Base-by-base conservation (phyloP, 2,888 invertebrate species). In the Dolichopus griseipennis region DNA sequence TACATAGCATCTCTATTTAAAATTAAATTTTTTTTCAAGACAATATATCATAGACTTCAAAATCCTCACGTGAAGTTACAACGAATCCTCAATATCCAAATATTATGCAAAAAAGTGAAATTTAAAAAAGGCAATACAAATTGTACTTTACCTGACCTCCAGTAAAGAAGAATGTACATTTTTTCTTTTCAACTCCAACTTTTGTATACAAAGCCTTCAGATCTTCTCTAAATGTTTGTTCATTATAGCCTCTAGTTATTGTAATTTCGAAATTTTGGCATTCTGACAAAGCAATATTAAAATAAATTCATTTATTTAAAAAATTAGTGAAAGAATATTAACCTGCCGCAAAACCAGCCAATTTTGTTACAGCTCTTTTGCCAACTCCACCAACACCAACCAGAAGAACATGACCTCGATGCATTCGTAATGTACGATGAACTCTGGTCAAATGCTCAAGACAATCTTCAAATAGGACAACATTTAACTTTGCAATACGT, bases 341-440 rank as follows among this genome's bases (percentile, higher is more conserved):
- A 85, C 87, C 87, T 1, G 95, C 95, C 0, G 95, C 90, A 76
- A 91, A 95, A 0, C 93, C 85, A 0, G 95, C 90, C 7, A 96
- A 83, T 66, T 86, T 85, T 22, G 92, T 90, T 27, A 95, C 85
- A 71, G 89, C 88, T 75, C 91, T 89, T 81, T 96, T 95, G 22
- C 96, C 96, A 74, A 92, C 89, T 22, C 96, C 95, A 2, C 93
- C 94, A 1, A 93, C 91, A 12, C 96, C 96, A 18, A 95, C 89
- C 62, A 95, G 83, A 80, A 96, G 84, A 7, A 90, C 87, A 77
- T 96, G 93, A 0, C 95, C 95, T 71, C 89, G 78, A 72, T 78
- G 76, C 87, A 94, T 89, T 71, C 95, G 85, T 70, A 96, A 83
- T 0, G 90, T 89, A 27, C 96, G 88, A 74, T 95, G 95, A 15